Evolutionary conservation across 2,113 vertebrate genomes (phyloP).

Genomic region (Tursiops truncatus): DNA sequence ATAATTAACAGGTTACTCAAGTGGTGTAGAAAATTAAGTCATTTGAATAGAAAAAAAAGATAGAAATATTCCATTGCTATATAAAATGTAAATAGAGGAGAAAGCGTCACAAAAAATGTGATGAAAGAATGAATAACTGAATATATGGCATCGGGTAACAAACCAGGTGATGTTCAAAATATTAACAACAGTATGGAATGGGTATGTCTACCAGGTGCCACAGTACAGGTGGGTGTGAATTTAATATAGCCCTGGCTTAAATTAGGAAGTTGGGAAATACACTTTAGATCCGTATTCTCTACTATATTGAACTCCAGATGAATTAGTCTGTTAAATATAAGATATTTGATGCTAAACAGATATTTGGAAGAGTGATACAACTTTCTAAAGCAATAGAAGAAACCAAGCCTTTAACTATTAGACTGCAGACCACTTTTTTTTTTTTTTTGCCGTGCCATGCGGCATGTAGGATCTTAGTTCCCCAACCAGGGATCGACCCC

Average conservation of each 20-base stretch:
- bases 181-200: too few species aligned
- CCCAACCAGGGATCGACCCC: not conserved
- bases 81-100: not conserved
- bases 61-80: not conserved
- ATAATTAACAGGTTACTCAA: not conserved
- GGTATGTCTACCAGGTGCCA: not conserved
- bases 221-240: not conserved
- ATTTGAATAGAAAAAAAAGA: not conserved
- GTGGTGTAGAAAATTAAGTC: not conserved
- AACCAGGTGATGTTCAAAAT: not conserved
- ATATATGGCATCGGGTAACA: not conserved
- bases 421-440: not conserved
- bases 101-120: not conserved
- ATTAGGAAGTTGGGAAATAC: not conserved
- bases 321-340: not conserved
- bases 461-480: too few species aligned
- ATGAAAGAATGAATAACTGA: not conserved
- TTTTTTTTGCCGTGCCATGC: too few species aligned
- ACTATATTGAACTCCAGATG: not conserved
- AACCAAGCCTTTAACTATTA: not conserved
- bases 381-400: not conserved
- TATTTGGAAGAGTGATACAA: not conserved
- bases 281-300: not conserved
- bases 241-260: not conserved
- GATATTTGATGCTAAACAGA: not conserved